These are phyloP conservation scores for Dascyllus trimaculatus DNA, from an alignment of 2,113 vertebrate genomes.

Conservation along the genomic window DNA sequence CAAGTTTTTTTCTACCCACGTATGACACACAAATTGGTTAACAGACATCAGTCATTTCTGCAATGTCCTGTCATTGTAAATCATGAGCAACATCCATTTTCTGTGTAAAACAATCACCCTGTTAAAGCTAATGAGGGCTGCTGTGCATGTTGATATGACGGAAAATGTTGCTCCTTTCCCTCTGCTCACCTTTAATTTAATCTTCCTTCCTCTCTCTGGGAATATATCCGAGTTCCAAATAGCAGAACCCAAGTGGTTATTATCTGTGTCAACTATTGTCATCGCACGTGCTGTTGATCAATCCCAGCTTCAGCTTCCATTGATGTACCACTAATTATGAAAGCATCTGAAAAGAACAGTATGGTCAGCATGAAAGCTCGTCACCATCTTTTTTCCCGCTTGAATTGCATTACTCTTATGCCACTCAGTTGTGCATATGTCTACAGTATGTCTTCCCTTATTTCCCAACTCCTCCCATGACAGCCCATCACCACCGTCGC, in stretches of 20 bases:
- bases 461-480: slow-evolving; percentile 29
- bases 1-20: neutral
- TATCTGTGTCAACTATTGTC: slow-evolving; percentile 39
- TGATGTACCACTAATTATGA: slow-evolving; percentile 40
- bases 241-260: slow-evolving; percentile 35
- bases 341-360: slow-evolving; percentile 18
- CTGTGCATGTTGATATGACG: neutral
- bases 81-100: slow-evolving; percentile 13
- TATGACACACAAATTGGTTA: slow-evolving; percentile 23
- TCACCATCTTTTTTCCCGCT: slow-evolving; percentile 30
- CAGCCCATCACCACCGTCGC: slow-evolving; percentile 67
- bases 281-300: slow-evolving; percentile 21
- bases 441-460: slow-evolving; percentile 2
- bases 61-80: slow-evolving; percentile 18
- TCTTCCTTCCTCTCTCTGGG: slow-evolving; percentile 6
- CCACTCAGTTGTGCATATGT: slow-evolving; percentile 20
- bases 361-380: slow-evolving; percentile 10
- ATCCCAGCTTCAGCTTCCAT: slow-evolving; percentile 33
- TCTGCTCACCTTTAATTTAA: slow-evolving; percentile 21
- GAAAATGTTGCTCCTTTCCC: neutral
- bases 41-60: neutral
- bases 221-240: neutral
- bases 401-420: slow-evolving; percentile 23
- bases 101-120: slow-evolving; percentile 8
- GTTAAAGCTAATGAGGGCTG: slow-evolving; percentile 3